phyloP scores from a whole-genome alignment of 1,140 invertebrate genomes.

The Aporrectodea caliginosa region DNA sequence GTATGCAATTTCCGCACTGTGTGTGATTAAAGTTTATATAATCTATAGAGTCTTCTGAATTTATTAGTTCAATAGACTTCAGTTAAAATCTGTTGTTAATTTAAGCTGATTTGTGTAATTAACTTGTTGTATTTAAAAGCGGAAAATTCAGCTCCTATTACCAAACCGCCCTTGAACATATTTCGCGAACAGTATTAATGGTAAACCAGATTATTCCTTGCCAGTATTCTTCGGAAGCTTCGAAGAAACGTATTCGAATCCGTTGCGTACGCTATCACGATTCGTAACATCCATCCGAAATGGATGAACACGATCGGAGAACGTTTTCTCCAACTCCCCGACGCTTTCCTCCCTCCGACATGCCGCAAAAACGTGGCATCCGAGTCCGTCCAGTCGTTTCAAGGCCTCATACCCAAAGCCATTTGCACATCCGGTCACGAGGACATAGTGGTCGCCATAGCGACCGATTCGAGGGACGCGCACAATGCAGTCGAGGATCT shows the following conservation, averaged over 20 bases:
- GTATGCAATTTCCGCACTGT: too few relatives aligned
- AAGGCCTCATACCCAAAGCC: not conserved
- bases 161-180: too few relatives aligned
- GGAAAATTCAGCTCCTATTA: too few relatives aligned
- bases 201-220: too few relatives aligned
- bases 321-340: conserved; percentile 12
- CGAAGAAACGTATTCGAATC: not conserved
- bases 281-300: not conserved
- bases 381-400: not conserved
- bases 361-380: not conserved
- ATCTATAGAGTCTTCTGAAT: too few relatives aligned
- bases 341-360: conserved; percentile 11
- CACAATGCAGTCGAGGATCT: not conserved
- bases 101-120: too few relatives aligned
- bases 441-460: not conserved
- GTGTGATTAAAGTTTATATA: too few relatives aligned
- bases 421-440: not conserved
- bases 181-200: too few relatives aligned
- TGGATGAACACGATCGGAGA: not conserved
- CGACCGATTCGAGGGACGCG: not conserved
- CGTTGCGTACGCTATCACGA: not conserved
- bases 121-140: too few relatives aligned
- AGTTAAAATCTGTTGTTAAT: too few relatives aligned
- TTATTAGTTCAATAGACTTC: too few relatives aligned
- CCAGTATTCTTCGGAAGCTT: not conserved